These are phyloP conservation scores for Zophobas morio DNA, from an alignment of 1,140 invertebrate species.

Conservation along the genomic window DNA sequence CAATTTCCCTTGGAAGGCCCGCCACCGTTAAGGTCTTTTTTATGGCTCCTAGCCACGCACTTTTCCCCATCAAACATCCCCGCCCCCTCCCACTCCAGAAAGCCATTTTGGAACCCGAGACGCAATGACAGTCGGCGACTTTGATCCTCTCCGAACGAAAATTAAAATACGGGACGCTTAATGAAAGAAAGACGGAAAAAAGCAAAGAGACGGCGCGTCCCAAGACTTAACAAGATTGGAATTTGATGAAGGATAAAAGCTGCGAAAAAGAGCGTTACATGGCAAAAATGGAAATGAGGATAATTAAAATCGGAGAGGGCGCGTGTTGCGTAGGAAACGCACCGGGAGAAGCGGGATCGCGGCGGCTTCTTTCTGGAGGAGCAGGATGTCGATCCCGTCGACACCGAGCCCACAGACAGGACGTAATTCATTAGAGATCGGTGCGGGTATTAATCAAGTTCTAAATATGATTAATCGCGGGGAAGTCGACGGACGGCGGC, in stretches of 20 bases:
- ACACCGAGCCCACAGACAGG: conserved; percentile 15
- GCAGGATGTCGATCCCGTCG: neutral
- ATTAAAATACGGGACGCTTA: conserved; percentile 50
- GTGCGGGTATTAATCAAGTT: conserved; percentile 15
- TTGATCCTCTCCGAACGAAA: conserved; percentile 43
- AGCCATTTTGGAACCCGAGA: conserved; percentile 20
- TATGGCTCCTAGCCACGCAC: conserved; percentile 2
- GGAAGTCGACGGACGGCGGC: neutral
- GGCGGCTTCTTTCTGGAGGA: neutral
- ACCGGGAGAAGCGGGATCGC: neutral
- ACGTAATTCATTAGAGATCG: conserved; percentile 22
- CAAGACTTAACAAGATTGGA: conserved; percentile 57
- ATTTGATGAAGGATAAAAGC: conserved; percentile 55
- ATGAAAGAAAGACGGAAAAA: conserved; percentile 54
- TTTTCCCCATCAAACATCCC: neutral
- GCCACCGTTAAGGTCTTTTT: neutral
- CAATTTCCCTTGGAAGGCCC: too few species aligned
- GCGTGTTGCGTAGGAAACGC: conserved; percentile 34
- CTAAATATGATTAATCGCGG: conserved; percentile 18
- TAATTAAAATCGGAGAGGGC: conserved; percentile 52
- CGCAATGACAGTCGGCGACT: conserved; percentile 28
- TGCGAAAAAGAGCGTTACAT: conserved; percentile 46
- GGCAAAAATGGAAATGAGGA: conserved; percentile 56
- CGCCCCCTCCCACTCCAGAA: neutral
- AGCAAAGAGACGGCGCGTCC: conserved; percentile 50